phyloP scores from a whole-genome alignment of 2,797 vertebrate genomes.

The Aeoliscus strigatus region DNA sequence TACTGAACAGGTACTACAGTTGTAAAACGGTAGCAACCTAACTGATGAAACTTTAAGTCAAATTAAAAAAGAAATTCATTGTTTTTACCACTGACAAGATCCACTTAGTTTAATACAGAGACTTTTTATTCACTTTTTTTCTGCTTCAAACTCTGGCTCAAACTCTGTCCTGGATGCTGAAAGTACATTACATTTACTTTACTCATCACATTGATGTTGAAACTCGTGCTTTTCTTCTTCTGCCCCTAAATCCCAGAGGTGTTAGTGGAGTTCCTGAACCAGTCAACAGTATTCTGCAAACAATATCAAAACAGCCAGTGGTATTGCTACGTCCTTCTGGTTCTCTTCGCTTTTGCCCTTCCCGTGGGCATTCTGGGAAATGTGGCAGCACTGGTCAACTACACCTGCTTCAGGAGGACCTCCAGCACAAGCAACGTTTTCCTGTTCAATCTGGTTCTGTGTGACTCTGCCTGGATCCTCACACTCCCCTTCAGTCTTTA shows the following conservation, averaged over 20 bases:
- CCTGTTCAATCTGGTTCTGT: slow-evolving; percentile 77
- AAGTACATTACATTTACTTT: no score
- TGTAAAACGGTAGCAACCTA: no score
- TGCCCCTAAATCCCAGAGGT: slow-evolving; percentile 26
- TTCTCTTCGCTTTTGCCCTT: slow-evolving; percentile 63
- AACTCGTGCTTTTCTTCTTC: no score
- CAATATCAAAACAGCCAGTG: slow-evolving; percentile 56
- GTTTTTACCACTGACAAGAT: no score
- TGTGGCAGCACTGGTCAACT: slow-evolving; percentile 66
- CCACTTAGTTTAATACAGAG: no score
- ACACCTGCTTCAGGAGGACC: slow-evolving; percentile 59
- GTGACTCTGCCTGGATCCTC: slow-evolving; percentile 78
- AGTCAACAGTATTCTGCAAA: slow-evolving; percentile 60
- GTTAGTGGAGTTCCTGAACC: slow-evolving; percentile 51
- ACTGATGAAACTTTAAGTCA: no score
- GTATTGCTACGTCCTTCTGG: slow-evolving; percentile 75
- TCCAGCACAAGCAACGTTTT: slow-evolving; percentile 71
- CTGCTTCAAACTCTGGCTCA: no score
- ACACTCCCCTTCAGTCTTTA: slow-evolving; percentile 73
- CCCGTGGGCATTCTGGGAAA: slow-evolving; percentile 78
- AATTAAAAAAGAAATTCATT: no score
- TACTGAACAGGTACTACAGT: no score
- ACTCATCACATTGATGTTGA: no score
- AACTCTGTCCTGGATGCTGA: no score
- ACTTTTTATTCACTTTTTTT: no score